Evolutionary conservation across 2,797 vertebrate genomes (phyloP).

Genomic region (Eremophila alpestris): DNA sequence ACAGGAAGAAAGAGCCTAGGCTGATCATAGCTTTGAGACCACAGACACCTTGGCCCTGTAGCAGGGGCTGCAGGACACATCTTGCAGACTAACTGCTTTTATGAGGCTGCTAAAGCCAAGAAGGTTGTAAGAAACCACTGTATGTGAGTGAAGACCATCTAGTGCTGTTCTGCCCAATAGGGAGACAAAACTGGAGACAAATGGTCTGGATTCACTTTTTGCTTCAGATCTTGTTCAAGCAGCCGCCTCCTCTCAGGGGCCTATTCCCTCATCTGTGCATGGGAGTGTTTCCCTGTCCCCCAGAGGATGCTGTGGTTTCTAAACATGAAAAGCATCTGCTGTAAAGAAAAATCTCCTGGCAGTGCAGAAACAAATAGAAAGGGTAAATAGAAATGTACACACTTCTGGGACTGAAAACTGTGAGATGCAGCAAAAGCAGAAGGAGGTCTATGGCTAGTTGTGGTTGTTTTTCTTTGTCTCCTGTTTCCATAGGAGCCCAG

Average conservation of each 20-base stretch:
- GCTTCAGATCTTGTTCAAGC: neutral
- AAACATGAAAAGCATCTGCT: neutral
- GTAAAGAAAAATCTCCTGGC: neutral
- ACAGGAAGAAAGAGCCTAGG: neutral
- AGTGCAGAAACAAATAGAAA: neutral
- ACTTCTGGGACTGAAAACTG: neutral
- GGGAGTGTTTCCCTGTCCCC: neutral
- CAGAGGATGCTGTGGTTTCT: neutral
- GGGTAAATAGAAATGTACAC: neutral
- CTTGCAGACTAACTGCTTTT: neutral
- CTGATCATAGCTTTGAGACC: neutral
- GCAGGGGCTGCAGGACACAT: neutral
- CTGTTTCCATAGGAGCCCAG: constrained; percentile 72
- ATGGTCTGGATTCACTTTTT: neutral
- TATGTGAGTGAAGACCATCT: neutral
- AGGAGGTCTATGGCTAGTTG: neutral
- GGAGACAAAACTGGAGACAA: neutral
- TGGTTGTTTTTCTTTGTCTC: neutral
- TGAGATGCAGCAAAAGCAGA: neutral
- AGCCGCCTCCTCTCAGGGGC: neutral
- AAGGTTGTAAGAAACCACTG: neutral
- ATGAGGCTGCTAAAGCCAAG: neutral
- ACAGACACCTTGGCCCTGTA: neutral
- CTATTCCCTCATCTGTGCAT: accelerated
- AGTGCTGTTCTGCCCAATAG: neutral